These are phyloP conservation scores for Halocynthia aurantium DNA, from an alignment of 23 tunicate genomes.

Conservation along the genomic window DNA sequence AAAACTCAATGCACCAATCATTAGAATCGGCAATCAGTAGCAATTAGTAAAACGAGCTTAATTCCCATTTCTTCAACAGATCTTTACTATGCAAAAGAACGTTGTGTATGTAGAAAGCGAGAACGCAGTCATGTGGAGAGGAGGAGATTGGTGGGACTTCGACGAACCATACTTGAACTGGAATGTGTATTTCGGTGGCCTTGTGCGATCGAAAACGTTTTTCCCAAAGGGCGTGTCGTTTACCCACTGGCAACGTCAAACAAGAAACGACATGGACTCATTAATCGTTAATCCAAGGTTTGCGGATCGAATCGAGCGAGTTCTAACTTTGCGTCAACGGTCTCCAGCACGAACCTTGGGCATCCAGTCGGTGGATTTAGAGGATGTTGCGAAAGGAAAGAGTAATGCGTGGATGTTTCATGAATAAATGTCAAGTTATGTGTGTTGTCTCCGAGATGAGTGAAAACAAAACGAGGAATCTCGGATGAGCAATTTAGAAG, in stretches of 20 bases:
- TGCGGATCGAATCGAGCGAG: background rate
- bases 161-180: conserved; percentile 9
- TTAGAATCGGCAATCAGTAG: background rate
- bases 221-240: conserved; percentile 15
- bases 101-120: conserved; percentile 16
- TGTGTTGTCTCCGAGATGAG: too few species aligned
- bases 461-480: too few species aligned
- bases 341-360: conserved; percentile 9
- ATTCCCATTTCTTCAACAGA: background rate
- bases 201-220: background rate
- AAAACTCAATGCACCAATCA: background rate
- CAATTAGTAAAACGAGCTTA: background rate
- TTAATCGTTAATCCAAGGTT: conserved; percentile 4
- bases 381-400: background rate
- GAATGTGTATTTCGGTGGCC: conserved; percentile 12
- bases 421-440: too few species aligned
- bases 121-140: conserved; percentile 9
- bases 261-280: conserved; percentile 15
- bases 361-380: conserved; percentile 8
- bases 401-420: conserved; percentile 2
- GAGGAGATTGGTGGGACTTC: conserved; percentile 17
- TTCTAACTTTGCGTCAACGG: background rate
- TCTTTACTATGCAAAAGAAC: conserved; percentile 7
- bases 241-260: conserved; percentile 11
- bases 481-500: too few species aligned